Evolutionary conservation across 2,113 vertebrate species (phyloP), one percentile per base, ranked within the genome.

Genomic region (Vicugna pacos): DNA sequence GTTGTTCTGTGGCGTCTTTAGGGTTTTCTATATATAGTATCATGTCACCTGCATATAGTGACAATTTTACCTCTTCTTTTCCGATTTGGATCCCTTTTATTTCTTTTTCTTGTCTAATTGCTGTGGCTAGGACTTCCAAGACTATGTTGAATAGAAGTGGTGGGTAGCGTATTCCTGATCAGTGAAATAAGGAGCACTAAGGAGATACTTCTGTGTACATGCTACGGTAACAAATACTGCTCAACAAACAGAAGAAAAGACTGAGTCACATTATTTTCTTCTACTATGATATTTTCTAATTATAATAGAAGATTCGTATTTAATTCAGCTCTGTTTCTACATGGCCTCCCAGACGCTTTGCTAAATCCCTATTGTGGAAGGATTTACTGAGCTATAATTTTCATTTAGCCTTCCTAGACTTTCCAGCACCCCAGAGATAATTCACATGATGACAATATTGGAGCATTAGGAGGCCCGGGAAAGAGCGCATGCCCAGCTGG

Each of bases 271-370:
- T 75, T 90, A 77, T 84, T 48, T 64, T 93, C 42, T 46, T 73
- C 30, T 89, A 65, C 58, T 62, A 5, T n/a, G 22, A 15, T 58
- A 70, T 72, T 60, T 95, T 93, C 85, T 85, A 72, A 91, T 56
- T 82, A 56, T 65, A 92, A 91, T 75, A 86, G n/a, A 79, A 56
- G 17, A 64, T 87, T 76, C 79, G 7, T 35, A 75, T 89, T 96
- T 82, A 60, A 92, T 82, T 62, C 42, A 83, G 22, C 58, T 86
- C 28, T 77, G 1, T 54, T 69, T 93, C 42, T 50, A 24, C 8
- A 5, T 84, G n/a, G n/a, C 16, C 26, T 90, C 11, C 5, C 30
- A 93, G 89, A 91, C 76, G 52, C 30, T 38, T 89, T 80, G 81
- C 48, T 93, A 60, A 75, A 20, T 87, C n/a, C 6, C 4, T 50